Base-by-base conservation (phyloP, 2,888 invertebrate species). In the Drosophila quasianomalipes region DNA sequence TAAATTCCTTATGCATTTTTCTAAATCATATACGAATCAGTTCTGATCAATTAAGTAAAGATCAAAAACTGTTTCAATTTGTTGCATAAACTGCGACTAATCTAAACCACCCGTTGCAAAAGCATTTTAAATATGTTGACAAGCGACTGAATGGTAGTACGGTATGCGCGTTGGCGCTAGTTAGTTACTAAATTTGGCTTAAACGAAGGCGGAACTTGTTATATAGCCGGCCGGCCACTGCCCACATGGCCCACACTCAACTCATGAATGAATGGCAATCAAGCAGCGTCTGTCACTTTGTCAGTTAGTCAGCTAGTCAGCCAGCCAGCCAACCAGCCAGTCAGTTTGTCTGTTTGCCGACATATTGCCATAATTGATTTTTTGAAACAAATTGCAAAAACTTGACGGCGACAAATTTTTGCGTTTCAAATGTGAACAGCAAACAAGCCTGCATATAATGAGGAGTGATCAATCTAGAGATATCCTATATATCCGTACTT, bases 131-230 rank as follows among this genome's bases (percentile, higher is more conserved):
- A 54, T 44, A 47, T 37, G 70, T 53, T 62, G 37, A 30, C 30
- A 54, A 55, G 33, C 44, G 37, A 26, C 39, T 14, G 52, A 19
- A 26, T 49, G 54, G 28, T 39, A 35, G 47, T 53, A 28, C 30
- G 63, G 89, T 71, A 70, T 76, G 76, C 68, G 77, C 76, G 83
- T 79, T 84, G 83, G 71, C 80, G 86, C 74, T 85, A 88, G 83
- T 90, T 79, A 91, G 79, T 88, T 88, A 85, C 91, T 91, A 85
- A 90, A 91, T 90, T 88, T 88, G 91, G 90, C 86, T 79, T 90
- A 91, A 88, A 90, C 77, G 90, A 82, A 88, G 91, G 91, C 91
- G 86, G 88, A 91, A 87, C 91, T 91, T 90, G 87, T 87, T 87
- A 88, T 83, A 75, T 88, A 85, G 91, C 91, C 79, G 83, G 82